Percentiles rank a stretch among this genome's conserved stretches.
Evolutionary conservation across 2,888 invertebrate genomes (phyloP).

Genomic region (Dynastes tityus): DNA sequence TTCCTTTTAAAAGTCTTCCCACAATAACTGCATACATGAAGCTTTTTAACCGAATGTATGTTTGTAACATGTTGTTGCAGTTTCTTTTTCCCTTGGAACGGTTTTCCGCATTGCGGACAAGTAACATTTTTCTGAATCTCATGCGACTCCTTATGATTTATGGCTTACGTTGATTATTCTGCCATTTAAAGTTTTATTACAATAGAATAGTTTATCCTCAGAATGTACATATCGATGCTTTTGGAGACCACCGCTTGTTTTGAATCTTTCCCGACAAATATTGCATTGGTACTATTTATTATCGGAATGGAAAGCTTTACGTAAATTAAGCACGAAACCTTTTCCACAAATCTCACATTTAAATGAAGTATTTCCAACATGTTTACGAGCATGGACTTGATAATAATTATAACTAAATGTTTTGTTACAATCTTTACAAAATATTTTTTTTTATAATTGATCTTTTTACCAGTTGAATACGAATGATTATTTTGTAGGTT

Average conservation of each 20-base stretch:
- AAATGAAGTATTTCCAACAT: neutral
- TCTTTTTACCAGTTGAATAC: neutral
- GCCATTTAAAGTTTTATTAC: neutral
- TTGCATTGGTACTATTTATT: neutral
- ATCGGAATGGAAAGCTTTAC: neutral
- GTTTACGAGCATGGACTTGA: constrained; percentile 2
- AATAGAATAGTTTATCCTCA: neutral
- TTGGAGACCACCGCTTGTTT: too few relatives aligned
- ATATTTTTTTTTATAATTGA: neutral
- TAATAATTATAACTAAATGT: constrained; percentile 17
- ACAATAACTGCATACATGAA: too few relatives aligned
- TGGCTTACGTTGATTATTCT: too few relatives aligned
- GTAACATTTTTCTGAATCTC: too few relatives aligned
- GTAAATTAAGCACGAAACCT: constrained; percentile 15
- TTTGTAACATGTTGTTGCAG: too few relatives aligned
- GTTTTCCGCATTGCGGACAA: too few relatives aligned
- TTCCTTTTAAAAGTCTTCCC: too few relatives aligned
- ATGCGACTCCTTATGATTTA: neutral
- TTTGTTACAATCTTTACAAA: constrained; percentile 16
- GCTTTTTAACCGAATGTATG: too few relatives aligned
- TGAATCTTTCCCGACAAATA: too few relatives aligned
- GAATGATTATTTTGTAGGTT: too few relatives aligned
- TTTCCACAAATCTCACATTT: neutral
- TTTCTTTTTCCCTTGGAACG: too few relatives aligned
- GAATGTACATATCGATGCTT: too few relatives aligned